Percentiles rank a stretch among this genome's conserved stretches.
Evolutionary conservation across 2,797 vertebrate species (phyloP).

Genomic region (Sphaeramia orbicularis): DNA sequence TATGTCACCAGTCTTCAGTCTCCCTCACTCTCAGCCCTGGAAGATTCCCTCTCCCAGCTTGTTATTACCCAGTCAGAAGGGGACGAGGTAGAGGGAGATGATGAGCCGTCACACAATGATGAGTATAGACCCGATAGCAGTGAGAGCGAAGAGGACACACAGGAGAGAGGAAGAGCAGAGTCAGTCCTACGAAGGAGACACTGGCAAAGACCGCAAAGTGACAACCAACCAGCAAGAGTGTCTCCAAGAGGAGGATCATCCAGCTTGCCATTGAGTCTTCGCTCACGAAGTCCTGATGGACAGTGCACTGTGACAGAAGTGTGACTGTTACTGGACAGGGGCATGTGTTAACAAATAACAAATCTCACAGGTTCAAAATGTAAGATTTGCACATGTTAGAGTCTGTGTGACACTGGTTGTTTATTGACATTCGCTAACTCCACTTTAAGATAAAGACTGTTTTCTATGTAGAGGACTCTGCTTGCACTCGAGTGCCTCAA

Average conservation of each 20-base stretch:
- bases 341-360: slow-evolving; percentile 2
- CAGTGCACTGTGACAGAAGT: slow-evolving; percentile 97
- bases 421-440: too few relatives aligned
- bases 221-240: slow-evolving; percentile 85
- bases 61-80: slow-evolving; percentile 86
- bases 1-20: slow-evolving; percentile 85
- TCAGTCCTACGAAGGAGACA: slow-evolving; percentile 19
- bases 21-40: slow-evolving; percentile 82
- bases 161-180: slow-evolving; percentile 50
- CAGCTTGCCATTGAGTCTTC: slow-evolving; percentile 74
- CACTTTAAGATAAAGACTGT: too few relatives aligned
- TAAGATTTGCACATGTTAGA: too few relatives aligned
- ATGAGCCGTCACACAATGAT: slow-evolving; percentile 80
- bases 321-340: slow-evolving; percentile 73
- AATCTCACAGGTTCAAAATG: slow-evolving; percentile 1
- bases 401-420: too few relatives aligned
- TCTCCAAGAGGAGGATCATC: slow-evolving; percentile 82
- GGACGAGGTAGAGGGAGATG: slow-evolving; percentile 88
- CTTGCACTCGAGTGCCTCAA: too few relatives aligned
- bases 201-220: slow-evolving; percentile 73
- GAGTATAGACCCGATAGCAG: slow-evolving; percentile 88
- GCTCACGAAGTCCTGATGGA: slow-evolving; percentile 94
- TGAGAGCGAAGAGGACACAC: slow-evolving; percentile 84
- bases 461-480: too few relatives aligned
- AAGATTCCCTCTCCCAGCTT: slow-evolving; percentile 91